Percentiles rank a stretch among this genome's conserved stretches.
These are phyloP conservation scores for Todus mexicanus DNA, from an alignment of 2,797 vertebrate species.

Conservation along the genomic window DNA sequence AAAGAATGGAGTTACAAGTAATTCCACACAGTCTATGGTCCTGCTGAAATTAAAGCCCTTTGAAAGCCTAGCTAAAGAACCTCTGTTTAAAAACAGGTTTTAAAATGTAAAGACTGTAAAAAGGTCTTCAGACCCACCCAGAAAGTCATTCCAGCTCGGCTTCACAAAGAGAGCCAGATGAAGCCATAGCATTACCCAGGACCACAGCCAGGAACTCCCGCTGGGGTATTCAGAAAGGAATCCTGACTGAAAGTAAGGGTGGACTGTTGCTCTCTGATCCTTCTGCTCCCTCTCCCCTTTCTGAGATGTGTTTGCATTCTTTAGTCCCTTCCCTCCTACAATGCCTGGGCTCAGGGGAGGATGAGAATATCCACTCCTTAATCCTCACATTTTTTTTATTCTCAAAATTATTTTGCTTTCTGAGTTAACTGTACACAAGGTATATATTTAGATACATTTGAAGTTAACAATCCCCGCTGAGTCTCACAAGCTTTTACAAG, in stretches of 20 bases:
- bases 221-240: neutral
- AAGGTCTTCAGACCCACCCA: accelerated
- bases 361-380: neutral
- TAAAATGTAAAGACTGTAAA: neutral
- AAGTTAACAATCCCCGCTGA: neutral
- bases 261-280: neutral
- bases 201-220: neutral
- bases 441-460: neutral
- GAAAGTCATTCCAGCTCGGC: neutral
- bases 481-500: neutral
- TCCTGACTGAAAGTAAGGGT: neutral
- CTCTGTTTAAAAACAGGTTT: neutral
- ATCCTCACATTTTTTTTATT: neutral
- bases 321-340: neutral
- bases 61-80: neutral
- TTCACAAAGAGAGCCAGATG: neutral
- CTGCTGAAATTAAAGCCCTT: neutral
- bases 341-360: neutral
- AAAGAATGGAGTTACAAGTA: neutral
- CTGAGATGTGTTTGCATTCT: neutral
- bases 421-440: neutral
- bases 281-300: neutral
- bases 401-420: neutral
- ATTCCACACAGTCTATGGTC: neutral
- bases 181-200: neutral